phyloP scores from a whole-genome alignment of 2,888 invertebrate genomes.

The Phyllotreta striolata region DNA sequence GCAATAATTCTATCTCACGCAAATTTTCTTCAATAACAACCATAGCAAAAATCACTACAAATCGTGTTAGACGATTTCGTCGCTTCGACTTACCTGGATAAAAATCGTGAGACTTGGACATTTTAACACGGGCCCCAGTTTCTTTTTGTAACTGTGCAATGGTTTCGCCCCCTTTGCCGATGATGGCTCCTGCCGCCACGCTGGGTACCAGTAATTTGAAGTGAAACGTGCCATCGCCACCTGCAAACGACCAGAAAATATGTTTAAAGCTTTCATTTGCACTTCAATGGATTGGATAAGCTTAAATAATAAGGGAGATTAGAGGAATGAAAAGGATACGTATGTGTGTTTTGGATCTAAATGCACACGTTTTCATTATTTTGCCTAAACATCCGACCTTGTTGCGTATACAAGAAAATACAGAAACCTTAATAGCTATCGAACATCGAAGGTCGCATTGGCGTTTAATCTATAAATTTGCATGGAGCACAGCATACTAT shows the following conservation, averaged over 20 bases:
- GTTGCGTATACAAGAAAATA: too few relatives aligned
- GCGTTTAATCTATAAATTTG: too few relatives aligned
- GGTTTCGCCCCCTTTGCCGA: constrained; percentile 99
- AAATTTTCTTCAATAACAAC: neutral
- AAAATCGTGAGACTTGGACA: constrained; percentile 99
- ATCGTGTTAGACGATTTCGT: neutral
- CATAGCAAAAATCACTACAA: neutral
- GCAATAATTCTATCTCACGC: too few relatives aligned
- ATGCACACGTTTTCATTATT: too few relatives aligned
- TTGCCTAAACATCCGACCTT: too few relatives aligned
- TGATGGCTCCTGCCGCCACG: constrained; percentile 97
- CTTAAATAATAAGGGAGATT: too few relatives aligned
- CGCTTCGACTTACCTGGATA: constrained; percentile 87
- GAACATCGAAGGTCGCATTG: too few relatives aligned
- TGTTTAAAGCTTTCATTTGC: neutral
- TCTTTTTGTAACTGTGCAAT: constrained; percentile 98
- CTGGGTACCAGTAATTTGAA: constrained; percentile 97
- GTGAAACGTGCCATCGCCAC: constrained; percentile 90
- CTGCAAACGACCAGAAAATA: constrained; percentile 59
- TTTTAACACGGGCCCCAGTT: constrained; percentile 96
- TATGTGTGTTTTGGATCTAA: too few relatives aligned
- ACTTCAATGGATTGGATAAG: neutral
- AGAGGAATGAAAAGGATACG: too few relatives aligned
- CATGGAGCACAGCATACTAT: too few relatives aligned
- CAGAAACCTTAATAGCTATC: too few relatives aligned